Evolutionary conservation across 2,888 invertebrate genomes (phyloP).

Genomic region (Eupithecia dodoneata): DNA sequence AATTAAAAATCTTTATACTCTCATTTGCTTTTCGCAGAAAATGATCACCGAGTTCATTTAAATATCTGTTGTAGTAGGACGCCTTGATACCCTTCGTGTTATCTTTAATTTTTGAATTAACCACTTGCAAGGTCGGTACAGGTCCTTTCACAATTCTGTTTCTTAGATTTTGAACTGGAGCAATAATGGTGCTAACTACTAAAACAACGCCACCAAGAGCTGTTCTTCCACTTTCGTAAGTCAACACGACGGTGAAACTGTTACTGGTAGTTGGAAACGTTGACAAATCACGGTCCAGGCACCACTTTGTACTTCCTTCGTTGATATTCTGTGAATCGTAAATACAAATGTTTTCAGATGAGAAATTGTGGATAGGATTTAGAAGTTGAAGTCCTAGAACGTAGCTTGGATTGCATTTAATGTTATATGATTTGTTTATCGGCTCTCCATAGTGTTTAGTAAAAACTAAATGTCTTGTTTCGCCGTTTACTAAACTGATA

Average conservation of each 20-base stretch:
- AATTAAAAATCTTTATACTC: conserved; percentile 90
- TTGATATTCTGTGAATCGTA: conserved; percentile 89
- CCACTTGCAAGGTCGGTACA: conserved; percentile 89
- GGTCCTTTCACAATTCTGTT: conserved; percentile 91
- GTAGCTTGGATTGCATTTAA: conserved; percentile 91
- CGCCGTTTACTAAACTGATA: conserved; percentile 87
- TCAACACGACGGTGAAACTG: conserved; percentile 91
- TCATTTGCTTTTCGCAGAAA: conserved; percentile 95
- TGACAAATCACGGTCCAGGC: conserved; percentile 91
- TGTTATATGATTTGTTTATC: conserved; percentile 84
- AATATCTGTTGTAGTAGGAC: conserved; percentile 94
- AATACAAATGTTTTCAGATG: conserved; percentile 92
- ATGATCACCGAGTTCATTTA: conserved; percentile 93
- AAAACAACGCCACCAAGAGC: conserved; percentile 93
- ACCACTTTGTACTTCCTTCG: conserved; percentile 88
- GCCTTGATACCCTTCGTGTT: conserved; percentile 93
- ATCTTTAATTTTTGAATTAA: conserved; percentile 89
- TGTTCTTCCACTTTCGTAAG: conserved; percentile 90
- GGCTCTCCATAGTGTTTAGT: conserved; percentile 85
- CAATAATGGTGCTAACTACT: conserved; percentile 88
- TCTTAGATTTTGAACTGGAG: conserved; percentile 88
- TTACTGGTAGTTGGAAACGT: conserved; percentile 95
- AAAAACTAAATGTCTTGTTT: conserved; percentile 92
- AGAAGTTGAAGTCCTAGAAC: conserved; percentile 95
- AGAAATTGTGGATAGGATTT: conserved; percentile 95